Percentiles rank a stretch among this genome's conserved stretches.
phyloP scores from a whole-genome alignment of 2,113 vertebrate genomes.

The Okapia johnstoni region DNA sequence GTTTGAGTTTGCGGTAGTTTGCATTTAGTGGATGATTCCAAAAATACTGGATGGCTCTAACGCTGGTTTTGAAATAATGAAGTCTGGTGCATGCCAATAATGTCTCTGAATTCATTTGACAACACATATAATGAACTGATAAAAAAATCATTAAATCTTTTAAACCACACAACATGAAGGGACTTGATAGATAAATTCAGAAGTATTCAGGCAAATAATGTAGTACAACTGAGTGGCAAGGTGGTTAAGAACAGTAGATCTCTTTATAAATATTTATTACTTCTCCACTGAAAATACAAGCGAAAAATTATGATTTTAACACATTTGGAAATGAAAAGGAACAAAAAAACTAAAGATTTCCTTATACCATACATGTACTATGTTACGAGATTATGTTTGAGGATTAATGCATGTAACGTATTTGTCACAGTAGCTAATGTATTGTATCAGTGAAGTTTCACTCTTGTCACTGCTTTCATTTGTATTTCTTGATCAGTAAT shows the following conservation, averaged over 20 bases:
- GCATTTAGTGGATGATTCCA: background rate
- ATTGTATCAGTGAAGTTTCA: background rate
- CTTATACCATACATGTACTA: background rate
- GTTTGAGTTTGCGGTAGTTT: background rate
- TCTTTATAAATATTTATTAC: slow-evolving; percentile 8
- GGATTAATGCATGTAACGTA: background rate
- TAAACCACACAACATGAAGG: slow-evolving; percentile 20
- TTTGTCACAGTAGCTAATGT: background rate
- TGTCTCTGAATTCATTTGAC: slow-evolving; percentile 5
- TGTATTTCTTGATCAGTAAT: background rate
- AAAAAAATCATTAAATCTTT: slow-evolving; percentile 39
- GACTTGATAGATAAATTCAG: background rate
- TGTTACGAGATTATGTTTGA: background rate
- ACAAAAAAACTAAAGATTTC: background rate
- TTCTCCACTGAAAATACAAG: background rate
- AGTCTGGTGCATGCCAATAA: background rate
- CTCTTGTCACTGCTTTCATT: background rate
- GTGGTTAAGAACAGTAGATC: background rate
- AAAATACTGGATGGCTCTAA: background rate
- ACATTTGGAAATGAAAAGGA: slow-evolving; percentile 3
- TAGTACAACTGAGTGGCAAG: background rate
- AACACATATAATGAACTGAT: slow-evolving; percentile 14
- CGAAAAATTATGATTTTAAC: background rate
- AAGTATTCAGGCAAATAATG: slow-evolving; percentile 3
- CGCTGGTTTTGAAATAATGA: slow-evolving; percentile 28